phyloP scores from a whole-genome alignment of 2,888 invertebrate genomes.

The Nemapogon koenigi region DNA sequence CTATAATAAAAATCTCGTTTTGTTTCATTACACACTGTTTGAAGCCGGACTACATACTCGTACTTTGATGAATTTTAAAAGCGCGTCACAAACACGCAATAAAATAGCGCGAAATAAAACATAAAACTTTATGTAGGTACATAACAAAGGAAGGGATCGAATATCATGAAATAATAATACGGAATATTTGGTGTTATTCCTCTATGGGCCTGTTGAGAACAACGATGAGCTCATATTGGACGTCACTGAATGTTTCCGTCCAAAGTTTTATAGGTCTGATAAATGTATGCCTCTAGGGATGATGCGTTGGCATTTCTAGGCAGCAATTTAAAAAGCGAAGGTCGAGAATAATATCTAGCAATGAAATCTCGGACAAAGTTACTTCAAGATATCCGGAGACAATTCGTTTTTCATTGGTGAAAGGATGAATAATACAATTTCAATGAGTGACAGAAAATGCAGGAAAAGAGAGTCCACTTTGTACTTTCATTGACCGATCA shows the following conservation, averaged over 20 bases:
- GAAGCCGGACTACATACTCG: neutral
- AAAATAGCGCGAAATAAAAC: conserved; percentile 17
- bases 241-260: conserved; percentile 51
- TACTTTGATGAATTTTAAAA: neutral
- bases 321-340: too few relatives aligned
- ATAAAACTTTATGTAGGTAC: conserved; percentile 36
- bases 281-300: conserved; percentile 23
- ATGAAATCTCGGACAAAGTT: too few relatives aligned
- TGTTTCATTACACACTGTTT: too few relatives aligned
- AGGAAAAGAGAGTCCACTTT: too few relatives aligned
- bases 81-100: conserved; percentile 3
- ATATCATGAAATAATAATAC: conserved; percentile 29
- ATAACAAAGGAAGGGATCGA: conserved; percentile 30
- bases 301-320: conserved; percentile 37
- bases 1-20: too few relatives aligned
- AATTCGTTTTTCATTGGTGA: too few relatives aligned
- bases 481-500: too few relatives aligned
- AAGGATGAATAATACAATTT: too few relatives aligned
- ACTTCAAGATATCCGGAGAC: too few relatives aligned
- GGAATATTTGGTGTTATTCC: conserved; percentile 35
- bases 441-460: too few relatives aligned
- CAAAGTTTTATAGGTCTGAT: conserved; percentile 12
- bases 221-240: conserved; percentile 42
- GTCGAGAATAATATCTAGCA: too few relatives aligned
- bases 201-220: conserved; percentile 32